These are phyloP conservation scores for Trichosurus vulpecula DNA, from an alignment of 2,797 vertebrate species.

Conservation along the genomic window DNA sequence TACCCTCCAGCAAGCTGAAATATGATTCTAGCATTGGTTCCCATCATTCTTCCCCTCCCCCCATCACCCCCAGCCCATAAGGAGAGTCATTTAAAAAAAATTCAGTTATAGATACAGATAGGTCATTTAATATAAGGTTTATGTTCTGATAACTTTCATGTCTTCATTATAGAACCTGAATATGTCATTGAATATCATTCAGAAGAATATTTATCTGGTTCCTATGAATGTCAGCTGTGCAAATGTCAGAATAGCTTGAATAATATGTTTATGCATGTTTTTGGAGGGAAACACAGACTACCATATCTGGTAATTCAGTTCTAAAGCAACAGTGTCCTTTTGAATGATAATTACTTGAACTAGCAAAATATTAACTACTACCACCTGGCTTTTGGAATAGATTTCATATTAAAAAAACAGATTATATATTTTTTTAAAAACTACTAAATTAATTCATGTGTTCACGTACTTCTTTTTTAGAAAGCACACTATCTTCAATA, in stretches of 20 bases:
- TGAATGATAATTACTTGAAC: not conserved
- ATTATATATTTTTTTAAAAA: not conserved
- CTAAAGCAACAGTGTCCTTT: not conserved
- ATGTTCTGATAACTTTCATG: not conserved
- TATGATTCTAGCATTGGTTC: not conserved
- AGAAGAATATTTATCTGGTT: constrained; percentile 58
- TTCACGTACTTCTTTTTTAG: not conserved
- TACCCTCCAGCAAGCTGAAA: not conserved
- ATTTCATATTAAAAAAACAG: not conserved
- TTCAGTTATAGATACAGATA: not conserved
- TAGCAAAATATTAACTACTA: not conserved
- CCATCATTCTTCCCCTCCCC: not conserved
- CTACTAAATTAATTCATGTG: not conserved
- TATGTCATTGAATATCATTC: constrained; percentile 77
- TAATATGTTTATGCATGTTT: constrained; percentile 82
- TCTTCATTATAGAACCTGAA: constrained; percentile 70
- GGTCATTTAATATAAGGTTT: not conserved
- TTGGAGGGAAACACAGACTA: constrained; percentile 78
- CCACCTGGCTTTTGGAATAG: not conserved
- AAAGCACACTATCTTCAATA: not conserved
- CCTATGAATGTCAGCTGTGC: constrained; percentile 79
- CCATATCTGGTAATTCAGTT: constrained; percentile 78
- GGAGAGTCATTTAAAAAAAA: too few relatives aligned
- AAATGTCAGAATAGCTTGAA: constrained; percentile 69
- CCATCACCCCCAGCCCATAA: not conserved